Conservation (phyloP, 2,113 vertebrate genomes). For the Cnemophilus loriae region DNA sequence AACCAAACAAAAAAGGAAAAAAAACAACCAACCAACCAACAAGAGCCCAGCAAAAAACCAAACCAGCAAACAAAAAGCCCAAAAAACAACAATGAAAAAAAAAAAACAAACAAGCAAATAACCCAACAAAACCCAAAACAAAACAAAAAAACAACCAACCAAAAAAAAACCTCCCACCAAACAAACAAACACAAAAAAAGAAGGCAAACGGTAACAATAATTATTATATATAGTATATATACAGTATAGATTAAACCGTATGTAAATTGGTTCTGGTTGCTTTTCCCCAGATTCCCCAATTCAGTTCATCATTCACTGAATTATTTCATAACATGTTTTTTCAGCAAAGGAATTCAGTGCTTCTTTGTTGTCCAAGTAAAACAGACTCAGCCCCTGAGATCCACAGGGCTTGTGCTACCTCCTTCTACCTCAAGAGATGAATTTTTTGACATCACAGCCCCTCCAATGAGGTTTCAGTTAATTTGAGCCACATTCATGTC, state of each 20-base stretch:
- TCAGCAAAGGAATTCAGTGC: background rate
- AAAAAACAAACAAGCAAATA: background rate
- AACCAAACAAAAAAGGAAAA: background rate
- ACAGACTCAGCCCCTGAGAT: background rate
- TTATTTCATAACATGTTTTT: background rate
- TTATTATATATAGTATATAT: too few relatives aligned
- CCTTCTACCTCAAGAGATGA: background rate
- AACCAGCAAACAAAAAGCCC: background rate
- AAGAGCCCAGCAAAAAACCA: background rate
- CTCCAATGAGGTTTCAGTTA: background rate
- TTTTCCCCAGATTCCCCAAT: too few relatives aligned
- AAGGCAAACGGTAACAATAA: background rate
- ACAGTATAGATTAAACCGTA: rapidly evolving
- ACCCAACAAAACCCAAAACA: background rate
- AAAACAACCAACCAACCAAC: background rate
- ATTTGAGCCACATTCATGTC: background rate
- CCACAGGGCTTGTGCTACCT: background rate
- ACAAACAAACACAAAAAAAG: background rate
- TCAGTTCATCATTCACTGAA: background rate
- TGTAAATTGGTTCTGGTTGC: background rate
- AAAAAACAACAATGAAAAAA: background rate
- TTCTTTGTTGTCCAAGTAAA: background rate
- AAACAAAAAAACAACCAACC: too few relatives aligned
- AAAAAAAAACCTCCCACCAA: background rate
- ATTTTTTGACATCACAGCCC: background rate